Base-by-base conservation (phyloP, 2,888 invertebrate genomes). In the Coenonympha arcania region DNA sequence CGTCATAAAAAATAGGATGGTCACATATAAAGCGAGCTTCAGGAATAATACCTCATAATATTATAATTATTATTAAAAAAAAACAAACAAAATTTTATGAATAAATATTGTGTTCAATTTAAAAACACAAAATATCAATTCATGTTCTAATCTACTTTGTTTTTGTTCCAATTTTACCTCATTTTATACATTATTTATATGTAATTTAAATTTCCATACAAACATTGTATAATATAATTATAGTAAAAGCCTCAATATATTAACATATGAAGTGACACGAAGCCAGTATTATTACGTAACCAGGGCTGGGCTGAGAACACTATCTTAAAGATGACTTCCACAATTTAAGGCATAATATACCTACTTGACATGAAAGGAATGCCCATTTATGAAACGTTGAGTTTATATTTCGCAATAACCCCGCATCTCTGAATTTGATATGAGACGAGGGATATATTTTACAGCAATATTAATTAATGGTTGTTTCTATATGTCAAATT, bases 241-340 rank as follows among this genome's bases (percentile, higher is more conserved):
- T 49, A 44, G 36, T 44, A 40, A 50, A 47, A 41, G 24, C 40
- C 46, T 26, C 36, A 48, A 50, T 34, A 46, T 34, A 50, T 46
- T 55, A 22, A 48, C 47, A 50, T 54, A 28, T 41, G 42, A 49
- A 41, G 42, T 52, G 40, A 50, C 18, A 45, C n/a, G 65, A 60
- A 65, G 68, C 62, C 64, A 61, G 68, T 68, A 49, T 60, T 54
- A 55, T 81, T 81, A 61, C 70, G 59, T 65, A 74, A 79, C 58
- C 60, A 69, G 71, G 75, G 72, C 68, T 69, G 63, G 74, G 69
- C 66, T 64, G 50, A 54, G 62, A 64, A 60, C 55, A 57, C 34
- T 33, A 39, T 46, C 59, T 66, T 68, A 63, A 63, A 58, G 65
- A 66, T 66, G 62, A 66, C 70, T 66, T 64, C 64, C 62, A 78